A percentile compares a stretch with the other conserved stretches of the same genome.
phyloP scores from a whole-genome alignment of 1,140 invertebrate genomes.

The Pseudobourletiella spinata region DNA sequence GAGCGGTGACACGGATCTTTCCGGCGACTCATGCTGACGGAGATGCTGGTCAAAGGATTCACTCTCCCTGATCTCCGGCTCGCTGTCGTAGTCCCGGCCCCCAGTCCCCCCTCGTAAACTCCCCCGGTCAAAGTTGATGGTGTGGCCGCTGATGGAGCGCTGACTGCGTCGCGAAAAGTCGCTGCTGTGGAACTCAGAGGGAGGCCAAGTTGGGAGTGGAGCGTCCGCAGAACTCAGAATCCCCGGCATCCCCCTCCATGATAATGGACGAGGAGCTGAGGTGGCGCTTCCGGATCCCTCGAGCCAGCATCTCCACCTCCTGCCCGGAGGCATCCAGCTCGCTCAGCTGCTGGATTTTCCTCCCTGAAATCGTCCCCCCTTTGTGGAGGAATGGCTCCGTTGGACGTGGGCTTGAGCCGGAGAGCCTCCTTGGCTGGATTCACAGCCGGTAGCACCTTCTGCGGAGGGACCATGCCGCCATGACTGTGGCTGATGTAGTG shows the following conservation, averaged over 20 bases:
- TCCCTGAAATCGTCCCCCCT: slow-evolving; percentile 63
- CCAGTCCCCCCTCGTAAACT: slow-evolving; percentile 7
- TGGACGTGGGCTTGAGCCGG: slow-evolving; percentile 49
- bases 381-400: slow-evolving; percentile 67
- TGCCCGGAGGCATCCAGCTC: slow-evolving; percentile 4
- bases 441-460: slow-evolving; percentile 29
- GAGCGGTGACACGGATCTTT: slow-evolving; percentile 25
- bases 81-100: slow-evolving; percentile 57
- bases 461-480: slow-evolving; percentile 15
- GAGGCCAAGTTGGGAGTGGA: slow-evolving; percentile 24
- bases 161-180: not conserved
- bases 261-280: not conserved
- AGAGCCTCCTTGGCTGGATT: slow-evolving; percentile 17
- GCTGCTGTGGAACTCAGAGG: slow-evolving; percentile 4
- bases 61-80: slow-evolving; percentile 54
- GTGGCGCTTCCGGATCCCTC: not conserved
- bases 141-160: not conserved
- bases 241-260: not conserved
- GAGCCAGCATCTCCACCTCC: not conserved
- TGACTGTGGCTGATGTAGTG: slow-evolving; percentile 2
- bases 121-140: not conserved
- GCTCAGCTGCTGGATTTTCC: slow-evolving; percentile 17
- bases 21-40: slow-evolving; percentile 5
- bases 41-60: slow-evolving; percentile 20
- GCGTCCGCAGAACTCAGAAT: slow-evolving; percentile 8